Base-by-base conservation (phyloP, 2,888 invertebrate genomes). In the Nudaria mundana region DNA sequence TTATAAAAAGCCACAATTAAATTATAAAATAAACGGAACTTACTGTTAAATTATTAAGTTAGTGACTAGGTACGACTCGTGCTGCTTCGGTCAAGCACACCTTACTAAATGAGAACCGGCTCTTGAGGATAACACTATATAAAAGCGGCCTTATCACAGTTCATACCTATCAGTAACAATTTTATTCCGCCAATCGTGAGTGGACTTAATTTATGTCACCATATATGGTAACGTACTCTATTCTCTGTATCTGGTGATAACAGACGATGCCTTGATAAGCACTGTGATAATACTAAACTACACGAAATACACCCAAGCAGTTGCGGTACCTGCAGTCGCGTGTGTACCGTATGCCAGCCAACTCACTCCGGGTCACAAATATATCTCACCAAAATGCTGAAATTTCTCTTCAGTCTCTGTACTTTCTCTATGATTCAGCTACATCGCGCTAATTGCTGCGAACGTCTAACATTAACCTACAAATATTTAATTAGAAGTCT, bases 171-270 rank as follows among this genome's bases (percentile, higher is more conserved):
- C 84, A 78, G 72, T 71, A 71, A 71, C 72, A 76, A 67, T 74
- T 74, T 71, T 73, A 76, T 73, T 80, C 90, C 83, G 77, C 93
- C 93, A 93, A 93, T 93, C 87, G 90, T 84, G 79, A 85, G 86
- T 91, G 91, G 71, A 66, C 66, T 76, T 73, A 81, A 75, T 77
- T 82, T 84, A 84, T 92, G 92, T 93, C 91, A 92, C 94, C 94
- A 93, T 94, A 94, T 94, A 94, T 92, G 94, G 94, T 90, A 91
- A 91, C 89, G 87, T 67, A 71, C 66, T 66, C 60, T 63, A 66
- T 57, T 60, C 67, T 70, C 68, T 76, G 63, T 67, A 74, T 70
- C 71, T 63, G 56, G 44, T 81, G 76, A 81, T 81, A 78, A 73
- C 56, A 64, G 66, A 59, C 37, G 63, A 67, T 68, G 63, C 61